Evolutionary conservation across 2,888 invertebrate genomes (phyloP).

Genomic region (Nemotelus nigrinus): DNA sequence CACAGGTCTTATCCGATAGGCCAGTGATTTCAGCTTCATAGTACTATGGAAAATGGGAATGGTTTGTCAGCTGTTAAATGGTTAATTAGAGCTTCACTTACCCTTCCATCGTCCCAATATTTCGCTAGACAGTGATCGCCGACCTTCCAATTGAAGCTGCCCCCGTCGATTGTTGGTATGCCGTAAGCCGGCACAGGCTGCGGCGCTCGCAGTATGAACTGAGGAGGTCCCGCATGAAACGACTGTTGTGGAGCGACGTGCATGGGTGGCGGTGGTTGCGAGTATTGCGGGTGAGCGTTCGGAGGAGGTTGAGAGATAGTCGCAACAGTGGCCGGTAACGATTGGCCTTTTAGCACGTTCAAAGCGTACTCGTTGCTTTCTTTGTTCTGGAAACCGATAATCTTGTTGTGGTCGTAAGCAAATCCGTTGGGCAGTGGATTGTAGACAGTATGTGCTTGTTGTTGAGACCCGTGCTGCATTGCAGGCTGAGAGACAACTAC

Average conservation of each 20-base stretch:
- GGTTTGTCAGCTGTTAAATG: not conserved
- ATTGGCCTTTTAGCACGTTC: conserved; percentile 62
- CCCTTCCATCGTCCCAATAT: conserved; percentile 93
- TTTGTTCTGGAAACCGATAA: conserved; percentile 64
- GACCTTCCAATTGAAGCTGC: conserved; percentile 72
- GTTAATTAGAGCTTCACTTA: conserved; percentile 62
- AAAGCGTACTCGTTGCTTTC: conserved; percentile 65
- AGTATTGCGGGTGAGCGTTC: conserved; percentile 22
- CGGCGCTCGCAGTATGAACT: conserved; percentile 46
- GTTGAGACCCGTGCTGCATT: conserved; percentile 29
- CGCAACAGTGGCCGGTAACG: conserved; percentile 52
- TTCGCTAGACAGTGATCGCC: conserved; percentile 89
- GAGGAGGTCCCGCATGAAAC: conserved; percentile 7
- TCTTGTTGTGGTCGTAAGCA: conserved; percentile 64
- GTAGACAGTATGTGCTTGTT: conserved; percentile 39
- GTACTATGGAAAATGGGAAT: conserved; percentile 68
- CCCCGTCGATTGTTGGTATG: conserved; percentile 52
- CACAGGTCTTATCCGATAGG: conserved; percentile 83
- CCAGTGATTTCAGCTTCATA: conserved; percentile 86
- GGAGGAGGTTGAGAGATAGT: conserved; percentile 53
- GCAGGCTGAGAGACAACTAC: conserved; percentile 20
- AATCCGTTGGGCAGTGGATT: conserved; percentile 59
- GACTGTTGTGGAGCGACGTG: conserved; percentile 47
- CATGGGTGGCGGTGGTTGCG: conserved; percentile 48
- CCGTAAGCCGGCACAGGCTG: conserved; percentile 55